Percentiles rank a stretch among this genome's conserved stretches.
Evolutionary conservation across 2,888 invertebrate species (phyloP).

Genomic region (Linnaemya vulpina): DNA sequence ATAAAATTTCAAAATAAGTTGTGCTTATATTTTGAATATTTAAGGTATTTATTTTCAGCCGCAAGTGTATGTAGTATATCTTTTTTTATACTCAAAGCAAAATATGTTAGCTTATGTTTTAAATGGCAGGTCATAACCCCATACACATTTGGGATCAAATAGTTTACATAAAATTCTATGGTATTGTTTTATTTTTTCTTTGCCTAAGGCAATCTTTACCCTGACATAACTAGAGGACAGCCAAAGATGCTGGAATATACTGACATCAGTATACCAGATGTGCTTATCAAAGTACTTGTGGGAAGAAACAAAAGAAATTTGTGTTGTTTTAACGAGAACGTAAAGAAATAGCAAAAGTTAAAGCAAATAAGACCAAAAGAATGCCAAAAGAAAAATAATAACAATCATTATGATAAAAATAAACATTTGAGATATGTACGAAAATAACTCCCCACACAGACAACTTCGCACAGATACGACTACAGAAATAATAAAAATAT

Average conservation of each 20-base stretch:
- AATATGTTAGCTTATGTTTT: not conserved
- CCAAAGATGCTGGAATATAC: not conserved
- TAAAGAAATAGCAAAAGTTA: constrained; percentile 35
- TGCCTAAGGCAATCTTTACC: constrained; percentile 47
- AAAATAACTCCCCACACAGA: not conserved
- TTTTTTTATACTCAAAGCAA: not conserved
- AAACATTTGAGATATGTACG: constrained; percentile 62
- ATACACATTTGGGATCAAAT: constrained; percentile 12
- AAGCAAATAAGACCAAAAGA: constrained; percentile 60
- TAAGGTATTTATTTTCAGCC: too few species aligned
- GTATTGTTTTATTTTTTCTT: constrained; percentile 17
- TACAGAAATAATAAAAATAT: not conserved
- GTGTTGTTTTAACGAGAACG: constrained; percentile 15
- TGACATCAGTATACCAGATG: not conserved
- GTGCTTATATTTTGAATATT: not conserved
- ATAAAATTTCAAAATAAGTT: not conserved
- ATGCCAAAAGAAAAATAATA: constrained; percentile 66
- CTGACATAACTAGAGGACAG: constrained; percentile 44
- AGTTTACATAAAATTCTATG: constrained; percentile 35
- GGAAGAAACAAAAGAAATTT: constrained; percentile 38
- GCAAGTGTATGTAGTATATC: too few species aligned
- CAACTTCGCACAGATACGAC: not conserved
- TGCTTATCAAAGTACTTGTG: constrained; percentile 14
- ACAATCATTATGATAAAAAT: constrained; percentile 68
- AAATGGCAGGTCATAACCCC: not conserved